Evolutionary conservation across 2,113 vertebrate species (phyloP), one percentile per base, ranked within the genome.

Genomic region (Nicator chloris): DNA sequence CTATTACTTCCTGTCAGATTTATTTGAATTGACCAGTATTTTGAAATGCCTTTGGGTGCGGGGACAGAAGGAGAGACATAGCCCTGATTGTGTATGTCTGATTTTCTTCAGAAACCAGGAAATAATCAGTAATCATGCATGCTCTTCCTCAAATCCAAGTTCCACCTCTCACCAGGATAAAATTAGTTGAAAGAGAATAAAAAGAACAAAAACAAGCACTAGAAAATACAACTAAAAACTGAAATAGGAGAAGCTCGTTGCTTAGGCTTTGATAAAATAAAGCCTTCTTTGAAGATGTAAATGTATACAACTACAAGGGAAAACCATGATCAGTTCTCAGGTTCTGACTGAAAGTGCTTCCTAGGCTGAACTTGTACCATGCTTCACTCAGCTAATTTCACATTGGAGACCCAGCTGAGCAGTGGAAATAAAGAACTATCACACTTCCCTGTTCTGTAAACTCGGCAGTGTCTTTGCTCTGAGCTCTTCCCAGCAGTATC

Each of bases 231-330:
- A 50, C 19, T 69, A 86, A 61, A 90, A 88, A 90, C 10, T 73
- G 91, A 90, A 96, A 93, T 17, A 86, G 45, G 50, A 95, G 44
- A 78, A 15, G 15, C 11, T 50, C 2, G 42, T 70, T 87, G 60
- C 31, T 87, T 49, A 66, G 30, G 21, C 85, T 85, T 95, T 92
- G 87, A 90, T 90, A 90, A 85, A 95, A 95, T 91, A 94, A 95
- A 93, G 8, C 14, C 15, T 70, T 40, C 66, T 96, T 96, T 97
- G 87, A 90, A 96, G 92, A 82, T 78, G 28, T 70, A 92, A 96
- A 88, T 66, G 30, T 80, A 87, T 91, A 82, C 54, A 86, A 33
- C 66, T 88, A 53, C 70, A 80, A 91, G 75, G 54, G 50, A 90
- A 95, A 94, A 66, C 30, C 44, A 56, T 33, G 54, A 82, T 73